Base-by-base conservation (phyloP, 2,113 vertebrate species). In the Vanacampus margaritifer region DNA sequence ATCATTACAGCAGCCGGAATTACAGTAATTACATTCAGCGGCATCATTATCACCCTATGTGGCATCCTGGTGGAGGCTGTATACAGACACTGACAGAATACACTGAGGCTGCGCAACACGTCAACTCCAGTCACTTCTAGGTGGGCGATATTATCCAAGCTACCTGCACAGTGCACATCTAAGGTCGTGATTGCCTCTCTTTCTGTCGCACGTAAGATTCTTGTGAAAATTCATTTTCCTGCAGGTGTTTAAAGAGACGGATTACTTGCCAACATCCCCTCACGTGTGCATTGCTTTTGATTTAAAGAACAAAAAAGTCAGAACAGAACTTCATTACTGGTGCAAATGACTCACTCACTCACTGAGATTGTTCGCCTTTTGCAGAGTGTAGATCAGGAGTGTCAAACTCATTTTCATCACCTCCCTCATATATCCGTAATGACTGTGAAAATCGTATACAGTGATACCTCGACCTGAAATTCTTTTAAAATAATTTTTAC, bases 1-100 rank as follows among this genome's bases (percentile, higher is more conserved):
- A 64, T 83, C 79, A 84, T 87, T 86, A 80, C 76, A 64, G 80
- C 65, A 63, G 64, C 28, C 11, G 0, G 76, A 87, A 88, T 89
- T 37, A 82, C 72, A 81, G 84, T 83, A 73, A 84, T 90, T 82
- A 75, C 62, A 67, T 67, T 62, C 59, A 35, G 36, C 45, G 68
- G 64, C 73, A 76, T 84, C 72, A 28, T 73, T 80, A 66, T 68
- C 59, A 36, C 72, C 71, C 28, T 67, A 59, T 50, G 51, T 28
- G 24, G 68, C 73, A 69, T 86, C 72, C 58, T 80, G 59, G 70
- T 60, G 68, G 19, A 82, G 67, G 69, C 79, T 35, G 53, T 53
- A 61, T 5, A 36, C 26, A 54, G 51, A 51, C 61, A 19, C 21
- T 2, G 66, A 51, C 48, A 61, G 62, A 59, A 63, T 73, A 46